Evolutionary conservation across 2,797 vertebrate species (phyloP), one percentile per base, ranked within the genome.

Genomic region (Cheracebus regulus): DNA sequence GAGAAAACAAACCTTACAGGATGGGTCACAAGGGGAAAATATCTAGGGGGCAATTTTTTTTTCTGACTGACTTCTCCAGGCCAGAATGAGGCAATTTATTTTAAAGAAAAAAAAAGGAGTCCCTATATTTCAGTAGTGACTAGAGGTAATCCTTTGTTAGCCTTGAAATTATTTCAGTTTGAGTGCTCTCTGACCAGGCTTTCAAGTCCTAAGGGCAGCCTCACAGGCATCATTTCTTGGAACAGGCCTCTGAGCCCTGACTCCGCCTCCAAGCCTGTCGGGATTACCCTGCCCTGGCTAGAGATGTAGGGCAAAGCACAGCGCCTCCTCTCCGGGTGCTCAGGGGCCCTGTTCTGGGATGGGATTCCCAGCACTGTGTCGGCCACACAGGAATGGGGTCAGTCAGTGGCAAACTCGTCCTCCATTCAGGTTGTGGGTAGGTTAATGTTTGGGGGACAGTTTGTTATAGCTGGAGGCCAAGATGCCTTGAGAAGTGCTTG

Each of bases 361-460:
- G 39, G 17, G 39, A 14, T 48, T 36, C 58, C 33, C 70, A 5
- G 7, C 15, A 20, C 30, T 44, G 0, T 22, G 44, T n/a, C 39
- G 22, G 88, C 44, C 50, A 7, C 72, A 44, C 3, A 12, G 14
- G 14, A 87, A 15, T 22, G 14, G 5, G 14, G 39, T 0, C 20
- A 5, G 30, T 39, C 52, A 3, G 30, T 19, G 19, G 79, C 14
- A 17, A 19, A 7, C 24, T 33, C 10, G 6, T 19, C 39, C 5
- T n/a, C 22, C 46, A 17, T 33, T 15, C 15, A 24, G 30, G 24
- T 15, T 46, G 17, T 8, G 8, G 15, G n/a, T 3, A n/a, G 13
- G 7, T 24, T 73, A 48, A 15, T 33, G 14, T 17, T 50, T 20
- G 1, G 30, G 2, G 2, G n/a, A 0, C 17, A 8, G 0, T n/a